Evolutionary conservation across 2,888 invertebrate genomes (phyloP).

Genomic region (Mellilla xanthometata): DNA sequence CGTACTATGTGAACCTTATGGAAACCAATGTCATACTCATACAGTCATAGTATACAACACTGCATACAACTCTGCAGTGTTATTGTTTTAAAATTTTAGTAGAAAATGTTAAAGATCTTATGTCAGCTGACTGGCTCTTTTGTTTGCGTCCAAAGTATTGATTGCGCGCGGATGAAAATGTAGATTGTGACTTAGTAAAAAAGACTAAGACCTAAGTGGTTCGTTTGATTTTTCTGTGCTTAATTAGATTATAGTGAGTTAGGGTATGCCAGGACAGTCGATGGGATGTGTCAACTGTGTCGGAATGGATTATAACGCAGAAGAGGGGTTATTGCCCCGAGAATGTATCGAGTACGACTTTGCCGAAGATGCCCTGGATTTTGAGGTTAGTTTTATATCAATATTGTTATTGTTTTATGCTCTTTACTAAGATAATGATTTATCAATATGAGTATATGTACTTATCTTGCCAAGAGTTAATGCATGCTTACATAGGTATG

Average conservation of each 20-base stretch:
- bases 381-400: constrained; percentile 62
- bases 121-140: neutral
- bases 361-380: constrained; percentile 73
- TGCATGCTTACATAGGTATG: too few species aligned
- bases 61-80: constrained; percentile 7
- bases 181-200: constrained; percentile 4
- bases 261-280: constrained; percentile 27
- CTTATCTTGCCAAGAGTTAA: too few species aligned
- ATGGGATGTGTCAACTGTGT: constrained; percentile 65
- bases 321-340: constrained; percentile 64
- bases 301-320: constrained; percentile 64
- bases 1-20: neutral
- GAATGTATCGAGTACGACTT: constrained; percentile 72
- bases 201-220: constrained; percentile 15
- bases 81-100: constrained; percentile 5
- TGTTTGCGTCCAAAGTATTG: constrained; percentile 12
- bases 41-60: neutral
- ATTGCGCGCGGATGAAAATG: constrained; percentile 21
- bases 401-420: constrained; percentile 16
- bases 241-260: constrained; percentile 11
- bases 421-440: too few species aligned
- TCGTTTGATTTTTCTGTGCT: constrained; percentile 4
- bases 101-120: constrained; percentile 3
- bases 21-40: neutral
- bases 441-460: too few species aligned